phyloP scores from a whole-genome alignment of 2,113 vertebrate species.

The Onychostruthus taczanowskii region DNA sequence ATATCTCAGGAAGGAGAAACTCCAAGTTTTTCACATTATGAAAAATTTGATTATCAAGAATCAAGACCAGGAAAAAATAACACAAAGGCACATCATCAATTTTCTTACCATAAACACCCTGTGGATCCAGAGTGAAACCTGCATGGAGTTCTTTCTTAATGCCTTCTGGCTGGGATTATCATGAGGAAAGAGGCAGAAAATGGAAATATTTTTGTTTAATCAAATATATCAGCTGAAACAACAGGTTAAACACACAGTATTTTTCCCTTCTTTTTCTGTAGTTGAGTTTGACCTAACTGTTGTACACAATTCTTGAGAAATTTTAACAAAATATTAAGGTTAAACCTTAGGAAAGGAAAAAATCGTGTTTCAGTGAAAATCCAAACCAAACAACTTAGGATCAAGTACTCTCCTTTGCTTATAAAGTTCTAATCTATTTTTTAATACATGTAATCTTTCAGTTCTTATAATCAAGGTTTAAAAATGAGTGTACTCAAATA shows the following conservation, averaged over 20 bases:
- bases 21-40: background rate
- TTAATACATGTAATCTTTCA: background rate
- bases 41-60: background rate
- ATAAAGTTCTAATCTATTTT: background rate
- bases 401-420: background rate
- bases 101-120: slow-evolving; percentile 83
- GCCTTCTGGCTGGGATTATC: slow-evolving; percentile 87
- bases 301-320: background rate
- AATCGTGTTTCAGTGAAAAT: background rate
- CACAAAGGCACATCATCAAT: background rate
- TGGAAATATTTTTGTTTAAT: background rate
- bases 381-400: background rate
- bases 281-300: background rate
- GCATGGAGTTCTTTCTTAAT: slow-evolving; percentile 73
- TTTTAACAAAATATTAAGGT: background rate
- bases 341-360: background rate
- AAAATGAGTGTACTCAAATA: background rate
- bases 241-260: background rate
- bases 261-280: background rate
- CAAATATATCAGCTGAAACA: background rate
- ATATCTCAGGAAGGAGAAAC: background rate
- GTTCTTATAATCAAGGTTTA: background rate
- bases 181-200: background rate
- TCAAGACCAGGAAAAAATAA: background rate
- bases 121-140: slow-evolving; percentile 85